Base-by-base conservation (phyloP, 2,113 vertebrate genomes). In the Rhynchopsitta pachyrhyncha region DNA sequence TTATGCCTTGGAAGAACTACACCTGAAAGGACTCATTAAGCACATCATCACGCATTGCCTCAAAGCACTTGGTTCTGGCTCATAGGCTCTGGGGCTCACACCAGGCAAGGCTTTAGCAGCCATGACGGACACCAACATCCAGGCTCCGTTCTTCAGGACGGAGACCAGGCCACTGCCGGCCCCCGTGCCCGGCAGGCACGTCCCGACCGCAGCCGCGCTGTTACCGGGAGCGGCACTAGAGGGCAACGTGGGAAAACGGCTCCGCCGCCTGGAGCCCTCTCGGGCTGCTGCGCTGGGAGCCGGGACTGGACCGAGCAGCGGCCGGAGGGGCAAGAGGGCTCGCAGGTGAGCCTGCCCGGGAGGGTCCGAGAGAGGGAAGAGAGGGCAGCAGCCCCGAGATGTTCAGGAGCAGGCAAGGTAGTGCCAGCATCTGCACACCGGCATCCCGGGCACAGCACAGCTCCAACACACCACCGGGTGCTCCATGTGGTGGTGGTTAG, bases 241-340 rank as follows among this genome's bases (percentile, higher is more conserved):
- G 95, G 96, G 95, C 95, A 96, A 94, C 93, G 35, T 59, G 94
- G 77, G 73, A 53, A 52, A 91, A 74, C 50, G 31, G 83, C 83
- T 60, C 41, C 53, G 33, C 20, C 13, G 8, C 12, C 55, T 8
- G 55, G 7, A 93, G 60, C 41, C 37, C 3, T 23, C 28, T 12
- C 53, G 11, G 31, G 18, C 82, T 28, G 24, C 11, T 5, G 49
- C 19, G 55, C 31, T 14, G 13, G 31, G 31, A 90, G 66, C 41
- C n/a, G 4, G 23, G 28, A 31, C 1, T 0, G 6, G 44, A 59
- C 20, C 13, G 8, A 59, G 55, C 12, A 3, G 12, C 4, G 8
- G 31, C 31, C 19, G 31, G 19, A 33, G 49, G 25, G 49, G 16
- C 0, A 5, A 42, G 24, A 2, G 2, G 16, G 9, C 42, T 53